Conservation (phyloP, 2,888 invertebrate genomes). For the Malthinus seriepunctatus region DNA sequence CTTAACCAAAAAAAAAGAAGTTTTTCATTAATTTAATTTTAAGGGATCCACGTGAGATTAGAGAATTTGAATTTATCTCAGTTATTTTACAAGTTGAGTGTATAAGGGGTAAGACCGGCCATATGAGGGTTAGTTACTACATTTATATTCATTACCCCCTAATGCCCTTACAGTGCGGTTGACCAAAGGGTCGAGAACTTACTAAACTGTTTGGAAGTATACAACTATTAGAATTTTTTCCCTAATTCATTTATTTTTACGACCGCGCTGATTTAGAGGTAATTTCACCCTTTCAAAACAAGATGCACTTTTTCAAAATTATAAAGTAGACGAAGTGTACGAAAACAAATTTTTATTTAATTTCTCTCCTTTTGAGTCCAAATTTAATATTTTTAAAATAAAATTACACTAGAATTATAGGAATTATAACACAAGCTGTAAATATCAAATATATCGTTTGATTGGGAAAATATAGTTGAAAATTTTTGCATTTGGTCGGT, state of each 20-base stretch:
- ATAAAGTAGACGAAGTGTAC: too few species aligned
- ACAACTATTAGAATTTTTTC: slow-evolving; percentile 30
- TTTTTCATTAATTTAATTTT: slow-evolving; percentile 8
- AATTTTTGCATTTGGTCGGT: too few species aligned
- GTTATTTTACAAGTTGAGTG: slow-evolving; percentile 9
- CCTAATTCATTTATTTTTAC: neutral
- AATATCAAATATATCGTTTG: too few species aligned
- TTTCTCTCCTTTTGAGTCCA: too few species aligned
- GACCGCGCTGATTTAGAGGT: neutral
- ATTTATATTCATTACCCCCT: slow-evolving; percentile 51
- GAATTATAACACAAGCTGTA: too few species aligned
- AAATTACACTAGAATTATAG: too few species aligned
- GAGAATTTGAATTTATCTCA: slow-evolving; percentile 20
- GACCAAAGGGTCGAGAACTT: slow-evolving; percentile 45
- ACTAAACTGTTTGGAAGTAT: slow-evolving; percentile 33
- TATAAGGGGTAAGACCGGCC: slow-evolving; percentile 21
- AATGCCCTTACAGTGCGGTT: slow-evolving; percentile 50
- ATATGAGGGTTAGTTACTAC: slow-evolving; percentile 39
- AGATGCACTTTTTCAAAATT: too few species aligned
- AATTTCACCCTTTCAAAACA: too few species aligned
- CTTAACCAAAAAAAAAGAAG: slow-evolving; percentile 6
- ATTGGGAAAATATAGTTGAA: too few species aligned
- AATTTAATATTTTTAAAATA: too few species aligned
- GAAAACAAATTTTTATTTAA: too few species aligned
- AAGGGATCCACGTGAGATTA: slow-evolving; percentile 12